A percentile compares a stretch with the other conserved stretches of the same genome.
Conservation (phyloP, 92 coral and sea anemone genomes). For the Isaurus tuberculatus region DNA sequence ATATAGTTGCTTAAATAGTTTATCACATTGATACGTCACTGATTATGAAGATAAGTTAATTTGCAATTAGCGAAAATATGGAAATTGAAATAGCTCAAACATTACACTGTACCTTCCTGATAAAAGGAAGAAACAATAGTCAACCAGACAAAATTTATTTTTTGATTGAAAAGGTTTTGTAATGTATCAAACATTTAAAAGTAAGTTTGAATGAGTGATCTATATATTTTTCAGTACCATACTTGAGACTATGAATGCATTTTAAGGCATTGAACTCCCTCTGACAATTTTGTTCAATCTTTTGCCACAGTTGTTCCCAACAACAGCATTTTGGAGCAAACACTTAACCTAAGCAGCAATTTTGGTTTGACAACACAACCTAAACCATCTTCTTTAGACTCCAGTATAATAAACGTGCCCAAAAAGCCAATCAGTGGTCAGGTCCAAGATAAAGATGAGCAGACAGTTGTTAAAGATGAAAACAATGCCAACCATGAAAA, state of each 20-base stretch:
- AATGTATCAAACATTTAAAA: too few relatives aligned
- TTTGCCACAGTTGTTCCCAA: not conserved
- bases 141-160: too few relatives aligned
- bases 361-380: not conserved
- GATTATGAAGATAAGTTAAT: too few relatives aligned
- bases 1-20: too few relatives aligned
- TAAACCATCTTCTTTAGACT: not conserved
- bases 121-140: too few relatives aligned
- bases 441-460: not conserved
- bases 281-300: not conserved
- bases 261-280: not conserved
- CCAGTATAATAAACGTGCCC: not conserved
- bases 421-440: not conserved
- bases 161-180: too few relatives aligned
- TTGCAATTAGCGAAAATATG: too few relatives aligned
- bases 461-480: not conserved
- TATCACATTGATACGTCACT: too few relatives aligned
- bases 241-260: not conserved
- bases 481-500: not conserved
- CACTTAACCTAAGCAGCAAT: not conserved
- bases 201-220: too few relatives aligned
- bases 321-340: constrained; percentile 19
- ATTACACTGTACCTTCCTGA: too few relatives aligned
- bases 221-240: too few relatives aligned
- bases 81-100: too few relatives aligned